A percentile compares a stretch with the other conserved stretches of the same genome.
phyloP scores from a whole-genome alignment of 1,140 invertebrate species.

The Drosophila saltans region DNA sequence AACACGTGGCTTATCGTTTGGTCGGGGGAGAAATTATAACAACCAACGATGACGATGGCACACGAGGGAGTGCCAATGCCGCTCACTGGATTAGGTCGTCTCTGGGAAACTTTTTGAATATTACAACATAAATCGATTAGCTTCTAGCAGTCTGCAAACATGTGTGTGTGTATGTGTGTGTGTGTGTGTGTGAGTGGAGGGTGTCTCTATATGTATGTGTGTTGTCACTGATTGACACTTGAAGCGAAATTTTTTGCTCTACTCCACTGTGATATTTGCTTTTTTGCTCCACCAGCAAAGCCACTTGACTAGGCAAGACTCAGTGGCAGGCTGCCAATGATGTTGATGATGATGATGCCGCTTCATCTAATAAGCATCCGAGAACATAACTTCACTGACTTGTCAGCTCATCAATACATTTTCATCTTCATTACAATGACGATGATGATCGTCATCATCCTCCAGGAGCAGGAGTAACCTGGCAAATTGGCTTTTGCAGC shows the following conservation, averaged over 20 bases:
- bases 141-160: constrained; percentile 63
- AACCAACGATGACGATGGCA: constrained; percentile 47
- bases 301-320: constrained; percentile 48
- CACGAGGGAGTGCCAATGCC: constrained; percentile 56
- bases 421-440: constrained; percentile 46
- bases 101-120: constrained; percentile 81
- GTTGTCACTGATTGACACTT: constrained; percentile 77
- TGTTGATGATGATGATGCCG: constrained; percentile 22
- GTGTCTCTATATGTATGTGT: constrained; percentile 43
- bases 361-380: constrained; percentile 54
- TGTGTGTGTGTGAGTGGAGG: constrained; percentile 9
- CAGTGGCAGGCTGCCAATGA: constrained; percentile 9
- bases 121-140: constrained; percentile 82
- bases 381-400: constrained; percentile 40
- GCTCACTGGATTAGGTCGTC: constrained; percentile 70
- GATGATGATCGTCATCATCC: constrained; percentile 31
- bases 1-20: constrained; percentile 49
- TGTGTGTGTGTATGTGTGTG: neutral
- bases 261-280: constrained; percentile 65
- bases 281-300: constrained; percentile 31
- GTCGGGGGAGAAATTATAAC: constrained; percentile 64
- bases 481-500: constrained; percentile 71
- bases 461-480: constrained; percentile 4
- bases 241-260: constrained; percentile 73
- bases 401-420: constrained; percentile 48